Evolutionary conservation across 2,888 invertebrate species (phyloP).

Genomic region (Tetramorium bicarinatum): DNA sequence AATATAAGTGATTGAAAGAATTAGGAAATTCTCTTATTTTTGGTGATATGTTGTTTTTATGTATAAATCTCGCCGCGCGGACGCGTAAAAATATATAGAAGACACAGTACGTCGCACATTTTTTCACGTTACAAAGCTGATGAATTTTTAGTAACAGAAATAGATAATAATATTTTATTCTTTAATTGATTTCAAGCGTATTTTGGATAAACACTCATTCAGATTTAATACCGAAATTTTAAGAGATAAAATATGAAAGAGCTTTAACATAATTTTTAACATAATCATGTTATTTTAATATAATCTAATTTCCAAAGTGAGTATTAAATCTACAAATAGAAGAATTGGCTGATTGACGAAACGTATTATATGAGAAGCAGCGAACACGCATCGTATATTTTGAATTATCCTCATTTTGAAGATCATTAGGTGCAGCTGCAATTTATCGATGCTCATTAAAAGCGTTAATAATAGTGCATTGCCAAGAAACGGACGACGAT

Average conservation of each 20-base stretch:
- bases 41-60: neutral
- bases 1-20: neutral
- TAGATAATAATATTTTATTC: slow-evolving; percentile 12
- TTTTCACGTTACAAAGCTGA: neutral
- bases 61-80: neutral
- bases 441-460: slow-evolving; percentile 6
- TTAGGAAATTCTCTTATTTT: neutral
- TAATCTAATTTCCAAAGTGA: neutral
- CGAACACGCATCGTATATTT: neutral
- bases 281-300: neutral
- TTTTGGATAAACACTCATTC: neutral
- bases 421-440: neutral
- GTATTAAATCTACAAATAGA: neutral
- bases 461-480: slow-evolving; percentile 8
- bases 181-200: neutral
- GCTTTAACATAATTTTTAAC: neutral
- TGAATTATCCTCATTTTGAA: neutral
- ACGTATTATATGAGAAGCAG: neutral
- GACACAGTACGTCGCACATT: neutral
- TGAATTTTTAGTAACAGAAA: neutral
- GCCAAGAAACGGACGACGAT: neutral
- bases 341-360: neutral
- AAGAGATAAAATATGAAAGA: neutral
- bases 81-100: neutral
- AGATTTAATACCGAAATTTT: neutral